A percentile compares a stretch with the other conserved stretches of the same genome.
Conservation (phyloP, 2,797 vertebrate species). For the Acrocephalus scirpaceus region DNA sequence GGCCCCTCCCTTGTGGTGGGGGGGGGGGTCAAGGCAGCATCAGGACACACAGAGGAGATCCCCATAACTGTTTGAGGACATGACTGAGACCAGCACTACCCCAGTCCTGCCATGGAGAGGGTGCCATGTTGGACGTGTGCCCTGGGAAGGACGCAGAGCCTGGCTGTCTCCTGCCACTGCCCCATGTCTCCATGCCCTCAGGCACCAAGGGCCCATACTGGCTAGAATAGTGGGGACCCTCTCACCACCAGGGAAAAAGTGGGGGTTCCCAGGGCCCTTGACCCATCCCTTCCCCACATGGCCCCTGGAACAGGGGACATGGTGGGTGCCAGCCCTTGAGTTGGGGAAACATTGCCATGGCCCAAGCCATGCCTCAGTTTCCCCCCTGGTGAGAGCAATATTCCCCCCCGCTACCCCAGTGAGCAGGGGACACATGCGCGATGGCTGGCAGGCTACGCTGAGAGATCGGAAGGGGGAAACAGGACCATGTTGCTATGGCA, state of each 20-base stretch:
- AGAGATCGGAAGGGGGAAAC: background rate
- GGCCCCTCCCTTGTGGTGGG: background rate
- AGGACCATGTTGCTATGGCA: background rate
- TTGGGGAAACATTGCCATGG: too few species aligned
- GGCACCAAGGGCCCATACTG: background rate
- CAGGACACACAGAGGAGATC: background rate
- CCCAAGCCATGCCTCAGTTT: background rate
- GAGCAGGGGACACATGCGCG: background rate
- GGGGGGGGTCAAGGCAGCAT: background rate
- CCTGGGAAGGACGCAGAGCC: background rate
- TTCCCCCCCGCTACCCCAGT: fast-evolving
- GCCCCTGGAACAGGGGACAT: background rate
- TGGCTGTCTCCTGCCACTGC: background rate
- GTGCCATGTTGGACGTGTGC: background rate
- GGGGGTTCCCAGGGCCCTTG: background rate
- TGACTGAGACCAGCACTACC: background rate
- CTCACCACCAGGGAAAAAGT: too few species aligned
- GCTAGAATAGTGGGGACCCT: background rate
- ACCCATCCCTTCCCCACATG: background rate
- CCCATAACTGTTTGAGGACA: background rate
- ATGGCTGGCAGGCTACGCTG: background rate
- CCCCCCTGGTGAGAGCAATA: fast-evolving
- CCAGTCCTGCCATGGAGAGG: background rate
- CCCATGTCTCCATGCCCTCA: background rate
- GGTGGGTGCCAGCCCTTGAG: background rate